Evolutionary conservation across 2,888 invertebrate species (phyloP), one percentile per base, ranked within the genome.

Genomic region (Meliscaeva auricollis): DNA sequence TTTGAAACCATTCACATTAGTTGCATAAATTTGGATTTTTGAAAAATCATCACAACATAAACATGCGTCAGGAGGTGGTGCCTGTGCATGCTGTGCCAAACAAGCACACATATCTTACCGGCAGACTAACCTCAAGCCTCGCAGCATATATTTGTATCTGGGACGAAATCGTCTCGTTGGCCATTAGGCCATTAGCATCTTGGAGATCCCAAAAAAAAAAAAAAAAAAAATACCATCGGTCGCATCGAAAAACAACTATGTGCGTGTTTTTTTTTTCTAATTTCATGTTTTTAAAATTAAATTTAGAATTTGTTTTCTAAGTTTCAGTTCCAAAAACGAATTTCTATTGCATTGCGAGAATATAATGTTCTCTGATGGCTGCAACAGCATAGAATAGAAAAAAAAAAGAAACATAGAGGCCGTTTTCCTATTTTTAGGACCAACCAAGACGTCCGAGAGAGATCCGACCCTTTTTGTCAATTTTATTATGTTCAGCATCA

Each of bases 391-490:
- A 38, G 54, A 15, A n/a, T n/a, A n/a, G n/a, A n/a, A n/a, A n/a
- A n/a, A 32, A 15, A n/a, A 17, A 8, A 20, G 20, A 50, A 46
- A 46, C 64, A 46, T 44, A 64, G 26, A 44, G 46, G 30, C 46
- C 44, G 73, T 54, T 35, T 58, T 66, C 58, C 75, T 84, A 79
- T 84, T 84, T 84, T 79, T 84, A 84, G 70, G 44, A 22, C 46
- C 30, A 13, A 46, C 32, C 32, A 32, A 32, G 30, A 48, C 48
- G 75, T 75, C 75, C 75, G 48, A 74, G 38, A 74, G 38, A 38
- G 75, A 62, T n/a, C n/a, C 70, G 81, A 76, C 81, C 81, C 81
- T 75, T 80, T 84, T 84, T 84, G 84, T 84, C 84, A 84, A 56
- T 64, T 64, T 64, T 64, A 64, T 58, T 9, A 62, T 66, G 50